Evolutionary conservation across 2,888 invertebrate genomes (phyloP).

Genomic region (Melinaea marsaeus): DNA sequence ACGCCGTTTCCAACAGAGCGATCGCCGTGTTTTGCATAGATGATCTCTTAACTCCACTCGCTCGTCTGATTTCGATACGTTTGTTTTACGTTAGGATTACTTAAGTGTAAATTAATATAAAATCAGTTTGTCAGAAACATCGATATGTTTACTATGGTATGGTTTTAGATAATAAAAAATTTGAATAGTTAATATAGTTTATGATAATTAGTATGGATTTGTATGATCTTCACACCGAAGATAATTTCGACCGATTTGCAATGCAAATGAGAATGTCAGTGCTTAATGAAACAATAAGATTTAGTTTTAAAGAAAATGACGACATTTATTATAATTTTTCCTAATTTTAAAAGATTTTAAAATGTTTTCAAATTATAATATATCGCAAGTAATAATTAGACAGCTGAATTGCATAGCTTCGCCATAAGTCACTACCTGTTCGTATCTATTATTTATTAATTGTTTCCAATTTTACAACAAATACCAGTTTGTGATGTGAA

Average conservation of each 20-base stretch:
- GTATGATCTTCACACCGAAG: conserved; percentile 1
- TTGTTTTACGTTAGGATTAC: conserved; percentile 37
- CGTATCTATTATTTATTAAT: too few relatives aligned
- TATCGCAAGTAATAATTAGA: too few relatives aligned
- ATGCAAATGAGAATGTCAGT: neutral
- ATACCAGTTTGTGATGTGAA: neutral
- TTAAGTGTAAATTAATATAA: conserved; percentile 39
- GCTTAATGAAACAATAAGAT: neutral
- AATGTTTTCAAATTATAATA: too few relatives aligned
- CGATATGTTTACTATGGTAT: conserved; percentile 58
- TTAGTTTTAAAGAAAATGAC: neutral
- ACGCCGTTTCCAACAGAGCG: conserved; percentile 67
- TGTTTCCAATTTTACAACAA: neutral
- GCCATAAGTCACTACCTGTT: too few relatives aligned
- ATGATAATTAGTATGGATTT: neutral
- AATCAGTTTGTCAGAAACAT: conserved; percentile 31
- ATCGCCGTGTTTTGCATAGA: conserved; percentile 77
- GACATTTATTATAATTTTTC: neutral
- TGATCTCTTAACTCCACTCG: conserved; percentile 52
- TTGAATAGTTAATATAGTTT: neutral
- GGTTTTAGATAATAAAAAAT: conserved; percentile 43
- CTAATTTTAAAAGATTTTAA: too few relatives aligned
- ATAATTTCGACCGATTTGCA: neutral
- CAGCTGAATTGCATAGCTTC: too few relatives aligned
- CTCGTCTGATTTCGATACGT: conserved; percentile 48